A percentile compares a stretch with the other conserved stretches of the same genome.
phyloP scores from a whole-genome alignment of 1,140 invertebrate genomes.

The Solen grandis region DNA sequence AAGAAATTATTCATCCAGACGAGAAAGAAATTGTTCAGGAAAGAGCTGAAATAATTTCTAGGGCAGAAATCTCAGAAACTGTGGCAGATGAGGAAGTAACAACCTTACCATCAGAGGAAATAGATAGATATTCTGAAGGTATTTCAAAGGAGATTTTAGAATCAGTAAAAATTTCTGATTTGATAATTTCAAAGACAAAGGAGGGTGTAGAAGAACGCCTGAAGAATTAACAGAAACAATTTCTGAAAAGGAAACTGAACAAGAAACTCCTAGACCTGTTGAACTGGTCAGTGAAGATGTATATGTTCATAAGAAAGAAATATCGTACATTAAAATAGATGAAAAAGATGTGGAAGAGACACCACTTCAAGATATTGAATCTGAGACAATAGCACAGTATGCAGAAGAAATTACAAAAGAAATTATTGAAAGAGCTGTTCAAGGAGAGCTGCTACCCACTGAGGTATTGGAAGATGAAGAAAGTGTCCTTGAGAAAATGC shows the following conservation, averaged over 20 bases:
- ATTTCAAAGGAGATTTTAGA: slow-evolving; percentile 49
- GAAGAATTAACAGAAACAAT: slow-evolving; percentile 42
- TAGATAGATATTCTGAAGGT: slow-evolving; percentile 42
- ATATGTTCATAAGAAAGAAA: too few species aligned
- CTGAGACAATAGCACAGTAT: slow-evolving; percentile 27
- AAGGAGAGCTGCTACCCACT: slow-evolving; percentile 34
- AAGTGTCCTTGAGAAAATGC: slow-evolving; percentile 18
- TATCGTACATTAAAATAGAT: background rate
- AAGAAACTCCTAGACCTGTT: background rate
- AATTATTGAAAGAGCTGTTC: slow-evolving; percentile 36
- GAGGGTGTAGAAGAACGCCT: background rate
- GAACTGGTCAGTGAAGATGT: background rate
- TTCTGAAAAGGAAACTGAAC: slow-evolving; percentile 1
- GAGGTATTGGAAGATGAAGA: slow-evolving; percentile 50
- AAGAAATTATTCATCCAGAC: too few species aligned
- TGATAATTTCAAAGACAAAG: background rate
- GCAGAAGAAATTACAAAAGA: slow-evolving; percentile 53
- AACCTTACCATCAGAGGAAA: slow-evolving; percentile 24
- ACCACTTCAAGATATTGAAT: background rate
- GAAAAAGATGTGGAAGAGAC: background rate
- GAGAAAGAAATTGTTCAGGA: too few species aligned
- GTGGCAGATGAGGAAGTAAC: too few species aligned
- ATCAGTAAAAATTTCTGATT: background rate
- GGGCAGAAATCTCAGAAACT: too few species aligned
- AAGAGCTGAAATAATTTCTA: too few species aligned